Evolutionary conservation across 2,797 vertebrate genomes (phyloP).

Genomic region (Phylloscopus collybita): DNA sequence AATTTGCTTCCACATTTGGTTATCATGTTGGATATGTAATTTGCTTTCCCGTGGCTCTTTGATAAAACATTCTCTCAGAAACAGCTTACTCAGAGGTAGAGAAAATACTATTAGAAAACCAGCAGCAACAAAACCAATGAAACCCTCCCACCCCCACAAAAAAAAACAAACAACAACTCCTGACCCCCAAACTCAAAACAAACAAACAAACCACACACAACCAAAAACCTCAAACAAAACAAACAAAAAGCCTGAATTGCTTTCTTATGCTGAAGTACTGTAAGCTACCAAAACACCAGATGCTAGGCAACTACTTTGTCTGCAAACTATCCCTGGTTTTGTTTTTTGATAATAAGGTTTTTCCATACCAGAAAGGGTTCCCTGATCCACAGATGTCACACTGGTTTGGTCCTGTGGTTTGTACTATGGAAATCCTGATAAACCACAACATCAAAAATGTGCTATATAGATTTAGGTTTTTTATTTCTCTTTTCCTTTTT

Average conservation of each 20-base stretch:
- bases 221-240: too few species aligned
- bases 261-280: background rate
- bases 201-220: background rate
- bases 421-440: background rate
- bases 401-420: background rate
- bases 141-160: fast-evolving
- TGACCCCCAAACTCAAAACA: background rate
- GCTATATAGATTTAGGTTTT: background rate
- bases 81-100: background rate
- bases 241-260: background rate
- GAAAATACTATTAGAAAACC: background rate
- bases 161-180: background rate
- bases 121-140: background rate
- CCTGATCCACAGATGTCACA: background rate
- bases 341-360: background rate
- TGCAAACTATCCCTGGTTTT: background rate
- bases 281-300: background rate
- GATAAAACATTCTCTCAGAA: background rate
- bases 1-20: background rate
- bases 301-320: background rate
- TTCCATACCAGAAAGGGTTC: background rate
- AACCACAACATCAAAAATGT: background rate
- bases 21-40: background rate
- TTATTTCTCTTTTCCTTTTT: background rate
- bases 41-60: background rate